Evolutionary conservation across 2,888 invertebrate species (phyloP).

Genomic region (Ophioninae sp.): DNA sequence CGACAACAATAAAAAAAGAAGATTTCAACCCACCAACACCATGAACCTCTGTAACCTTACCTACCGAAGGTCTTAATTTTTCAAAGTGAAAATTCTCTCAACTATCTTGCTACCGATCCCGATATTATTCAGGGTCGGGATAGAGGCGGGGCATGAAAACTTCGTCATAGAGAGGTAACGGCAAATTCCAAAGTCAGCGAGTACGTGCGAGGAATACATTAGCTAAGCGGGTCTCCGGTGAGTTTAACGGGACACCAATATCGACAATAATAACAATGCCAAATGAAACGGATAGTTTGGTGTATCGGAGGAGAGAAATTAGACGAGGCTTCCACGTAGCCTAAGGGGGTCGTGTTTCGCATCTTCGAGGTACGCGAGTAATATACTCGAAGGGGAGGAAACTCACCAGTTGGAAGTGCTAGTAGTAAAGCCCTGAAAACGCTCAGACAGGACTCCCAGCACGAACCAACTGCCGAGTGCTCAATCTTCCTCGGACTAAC

Average conservation of each 20-base stretch:
- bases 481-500: constrained; percentile 15
- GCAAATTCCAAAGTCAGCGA: too few relatives aligned
- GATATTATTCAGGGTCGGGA: too few relatives aligned
- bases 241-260: constrained; percentile 11
- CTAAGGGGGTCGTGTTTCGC: background rate
- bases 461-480: constrained; percentile 12
- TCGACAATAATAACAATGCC: constrained; percentile 6
- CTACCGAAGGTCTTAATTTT: too few relatives aligned
- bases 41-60: too few relatives aligned
- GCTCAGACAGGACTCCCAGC: constrained; percentile 9
- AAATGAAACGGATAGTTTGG: constrained; percentile 13
- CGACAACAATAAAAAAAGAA: too few relatives aligned
- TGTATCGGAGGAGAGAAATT: background rate
- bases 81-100: constrained; percentile 4
- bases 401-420: too few relatives aligned
- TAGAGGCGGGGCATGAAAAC: too few relatives aligned
- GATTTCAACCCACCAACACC: too few relatives aligned
- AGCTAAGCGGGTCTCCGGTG: constrained; percentile 2
- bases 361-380: background rate
- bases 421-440: background rate
- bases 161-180: too few relatives aligned
- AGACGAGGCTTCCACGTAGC: background rate
- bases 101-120: too few relatives aligned
- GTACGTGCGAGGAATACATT: too few relatives aligned
- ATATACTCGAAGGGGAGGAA: too few relatives aligned